A percentile compares a stretch with the other conserved stretches of the same genome.
Evolutionary conservation across 1,140 invertebrate species (phyloP).

Genomic region (Drosophila repleta): DNA sequence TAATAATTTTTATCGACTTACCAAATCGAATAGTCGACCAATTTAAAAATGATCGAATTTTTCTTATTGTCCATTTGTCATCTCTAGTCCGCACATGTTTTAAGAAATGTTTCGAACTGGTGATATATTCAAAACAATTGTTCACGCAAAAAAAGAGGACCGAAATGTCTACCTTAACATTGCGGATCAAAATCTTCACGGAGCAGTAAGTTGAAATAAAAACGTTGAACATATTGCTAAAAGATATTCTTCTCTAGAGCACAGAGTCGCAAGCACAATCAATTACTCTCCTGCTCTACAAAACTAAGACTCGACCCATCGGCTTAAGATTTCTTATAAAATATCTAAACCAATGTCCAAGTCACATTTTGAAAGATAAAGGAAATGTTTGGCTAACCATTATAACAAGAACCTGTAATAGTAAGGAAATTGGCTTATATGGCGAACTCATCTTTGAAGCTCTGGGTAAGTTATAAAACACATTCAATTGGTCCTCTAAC

Average conservation of each 20-base stretch:
- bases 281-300: conserved; percentile 15
- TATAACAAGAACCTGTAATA: conserved; percentile 39
- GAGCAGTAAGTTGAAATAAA: conserved; percentile 12
- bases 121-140: conserved; percentile 20
- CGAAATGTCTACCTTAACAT: conserved; percentile 22
- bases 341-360: conserved; percentile 32
- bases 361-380: conserved; percentile 21
- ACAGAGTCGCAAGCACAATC: conserved; percentile 13
- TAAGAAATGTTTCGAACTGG: conserved; percentile 18
- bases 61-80: background rate
- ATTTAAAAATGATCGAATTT: background rate
- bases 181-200: conserved; percentile 4
- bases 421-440: conserved; percentile 34
- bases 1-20: too few relatives aligned
- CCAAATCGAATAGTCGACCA: too few relatives aligned
- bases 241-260: conserved; percentile 3
- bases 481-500: background rate
- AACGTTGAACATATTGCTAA: background rate
- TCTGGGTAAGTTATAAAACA: conserved; percentile 40
- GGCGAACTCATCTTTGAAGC: conserved; percentile 46
- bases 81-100: conserved; percentile 32
- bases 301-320: conserved; percentile 33
- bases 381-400: conserved; percentile 32
- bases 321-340: conserved; percentile 48
- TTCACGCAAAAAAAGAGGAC: background rate